Percentiles rank a stretch among this genome's conserved stretches.
These are phyloP conservation scores for Monochamus saltuarius DNA, from an alignment of 1,140 invertebrate species.

Conservation along the genomic window DNA sequence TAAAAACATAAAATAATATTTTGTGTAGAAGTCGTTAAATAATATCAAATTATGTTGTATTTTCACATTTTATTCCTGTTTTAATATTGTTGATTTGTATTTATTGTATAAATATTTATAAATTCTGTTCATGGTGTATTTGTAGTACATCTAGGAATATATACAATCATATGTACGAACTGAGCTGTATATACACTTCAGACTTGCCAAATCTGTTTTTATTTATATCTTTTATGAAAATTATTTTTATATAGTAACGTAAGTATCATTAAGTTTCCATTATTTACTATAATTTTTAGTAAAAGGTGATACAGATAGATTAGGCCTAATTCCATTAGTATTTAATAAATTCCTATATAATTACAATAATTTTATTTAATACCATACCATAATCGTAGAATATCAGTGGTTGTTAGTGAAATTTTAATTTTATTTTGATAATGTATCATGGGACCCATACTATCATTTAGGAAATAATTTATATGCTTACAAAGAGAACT, in stretches of 20 bases:
- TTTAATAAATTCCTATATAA: too few relatives aligned
- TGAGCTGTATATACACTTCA: slow-evolving; percentile 4
- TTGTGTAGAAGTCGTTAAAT: neutral
- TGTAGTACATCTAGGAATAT: neutral
- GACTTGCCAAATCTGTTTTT: neutral
- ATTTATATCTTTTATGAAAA: neutral
- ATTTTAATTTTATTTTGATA: too few relatives aligned
- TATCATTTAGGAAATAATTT: too few relatives aligned
- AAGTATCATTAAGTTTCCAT: too few relatives aligned
- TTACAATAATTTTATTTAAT: too few relatives aligned
- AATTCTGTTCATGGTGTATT: neutral
- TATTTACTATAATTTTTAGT: too few relatives aligned
- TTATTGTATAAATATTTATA: neutral
- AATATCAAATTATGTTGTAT: neutral
- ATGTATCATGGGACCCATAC: too few relatives aligned
- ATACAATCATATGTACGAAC: slow-evolving; percentile 5
- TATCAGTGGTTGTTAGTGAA: too few relatives aligned
- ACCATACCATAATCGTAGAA: too few relatives aligned
- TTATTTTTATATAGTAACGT: slow-evolving; percentile 1
- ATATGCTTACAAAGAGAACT: too few relatives aligned
- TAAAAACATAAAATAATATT: neutral
- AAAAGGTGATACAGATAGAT: too few relatives aligned
- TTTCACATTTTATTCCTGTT: slow-evolving; percentile 1
- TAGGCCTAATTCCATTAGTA: too few relatives aligned
- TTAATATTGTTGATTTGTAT: neutral